A percentile compares a stretch with the other conserved stretches of the same genome.
These are phyloP conservation scores for Bostrychus sinensis DNA, from an alignment of 2,113 vertebrate genomes.

Conservation along the genomic window DNA sequence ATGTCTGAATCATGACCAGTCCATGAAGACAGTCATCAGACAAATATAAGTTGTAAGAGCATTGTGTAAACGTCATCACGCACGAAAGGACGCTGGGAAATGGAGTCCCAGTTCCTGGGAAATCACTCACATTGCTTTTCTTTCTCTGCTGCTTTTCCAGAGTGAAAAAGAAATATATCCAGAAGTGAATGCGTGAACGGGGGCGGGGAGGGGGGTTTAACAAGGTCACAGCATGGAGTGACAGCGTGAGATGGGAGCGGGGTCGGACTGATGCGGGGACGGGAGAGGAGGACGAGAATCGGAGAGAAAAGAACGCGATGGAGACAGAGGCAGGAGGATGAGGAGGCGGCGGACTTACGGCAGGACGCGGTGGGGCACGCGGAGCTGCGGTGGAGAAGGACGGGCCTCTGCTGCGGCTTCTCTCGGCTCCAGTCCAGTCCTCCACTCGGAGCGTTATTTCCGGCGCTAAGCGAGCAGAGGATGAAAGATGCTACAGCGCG, in stretches of 20 bases:
- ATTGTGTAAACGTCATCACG: not conserved
- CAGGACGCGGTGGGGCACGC: constrained; percentile 1
- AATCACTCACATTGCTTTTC: not conserved
- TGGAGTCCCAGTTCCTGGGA: not conserved
- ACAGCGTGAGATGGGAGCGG: not conserved
- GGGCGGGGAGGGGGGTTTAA: not conserved
- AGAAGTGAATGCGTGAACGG: too few relatives aligned
- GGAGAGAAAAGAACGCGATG: not conserved
- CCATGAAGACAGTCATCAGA: not conserved
- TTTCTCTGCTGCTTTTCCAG: too few relatives aligned
- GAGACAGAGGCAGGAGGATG: not conserved
- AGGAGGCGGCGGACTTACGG: not conserved
- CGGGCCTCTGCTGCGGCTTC: not conserved
- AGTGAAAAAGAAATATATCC: too few relatives aligned
- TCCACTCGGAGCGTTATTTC: not conserved
- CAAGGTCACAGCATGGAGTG: too few relatives aligned
- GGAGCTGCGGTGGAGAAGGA: not conserved
- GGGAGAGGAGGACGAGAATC: not conserved
- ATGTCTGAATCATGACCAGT: too few relatives aligned
- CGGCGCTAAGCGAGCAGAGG: not conserved
- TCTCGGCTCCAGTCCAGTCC: not conserved
- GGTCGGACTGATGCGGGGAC: too few relatives aligned
- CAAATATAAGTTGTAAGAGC: not conserved
- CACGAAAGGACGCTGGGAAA: constrained; percentile 2
- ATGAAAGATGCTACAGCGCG: not conserved